A percentile compares a stretch with the other conserved stretches of the same genome.
Conservation (phyloP, 2,888 invertebrate species). For the Sphaerophoria rueppellii region DNA sequence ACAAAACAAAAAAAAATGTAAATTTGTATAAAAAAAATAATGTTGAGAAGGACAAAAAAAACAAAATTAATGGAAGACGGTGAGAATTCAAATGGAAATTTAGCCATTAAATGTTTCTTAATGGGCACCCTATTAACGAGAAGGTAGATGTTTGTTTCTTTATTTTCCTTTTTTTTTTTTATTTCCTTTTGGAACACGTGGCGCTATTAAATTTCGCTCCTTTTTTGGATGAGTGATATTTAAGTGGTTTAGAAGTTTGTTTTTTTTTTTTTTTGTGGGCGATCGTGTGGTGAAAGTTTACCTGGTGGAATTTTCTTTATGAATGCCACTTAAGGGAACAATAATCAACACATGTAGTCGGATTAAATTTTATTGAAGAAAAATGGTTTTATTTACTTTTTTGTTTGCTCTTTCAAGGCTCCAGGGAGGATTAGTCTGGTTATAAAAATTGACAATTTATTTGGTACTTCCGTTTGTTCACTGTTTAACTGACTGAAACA, state of each 20-base stretch:
- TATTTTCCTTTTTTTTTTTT: not conserved
- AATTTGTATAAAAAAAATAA: slow-evolving; percentile 23
- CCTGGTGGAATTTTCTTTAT: not conserved
- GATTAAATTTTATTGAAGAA: not conserved
- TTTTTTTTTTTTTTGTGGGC: not conserved
- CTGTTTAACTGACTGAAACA: slow-evolving; percentile 19
- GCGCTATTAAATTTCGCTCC: not conserved
- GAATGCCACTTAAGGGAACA: slow-evolving; percentile 12
- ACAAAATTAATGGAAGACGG: not conserved
- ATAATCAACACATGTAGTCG: slow-evolving; percentile 40
- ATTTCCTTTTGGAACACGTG: slow-evolving; percentile 25
- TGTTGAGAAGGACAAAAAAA: slow-evolving; percentile 10
- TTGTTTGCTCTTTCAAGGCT: not conserved
- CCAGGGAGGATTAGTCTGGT: slow-evolving; percentile 19
- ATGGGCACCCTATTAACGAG: slow-evolving; percentile 45
- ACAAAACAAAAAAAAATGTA: slow-evolving; percentile 33
- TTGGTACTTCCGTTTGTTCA: not conserved
- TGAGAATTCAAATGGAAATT: slow-evolving; percentile 44
- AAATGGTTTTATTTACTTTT: not conserved
- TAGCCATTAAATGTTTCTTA: slow-evolving; percentile 50
- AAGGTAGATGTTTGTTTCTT: slow-evolving; percentile 29
- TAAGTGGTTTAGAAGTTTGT: slow-evolving; percentile 17
- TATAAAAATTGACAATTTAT: slow-evolving; percentile 18
- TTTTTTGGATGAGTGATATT: not conserved
- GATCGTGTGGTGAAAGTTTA: not conserved